These are phyloP conservation scores for Lophius piscatorius DNA, from an alignment of 2,113 vertebrate genomes.

Conservation along the genomic window DNA sequence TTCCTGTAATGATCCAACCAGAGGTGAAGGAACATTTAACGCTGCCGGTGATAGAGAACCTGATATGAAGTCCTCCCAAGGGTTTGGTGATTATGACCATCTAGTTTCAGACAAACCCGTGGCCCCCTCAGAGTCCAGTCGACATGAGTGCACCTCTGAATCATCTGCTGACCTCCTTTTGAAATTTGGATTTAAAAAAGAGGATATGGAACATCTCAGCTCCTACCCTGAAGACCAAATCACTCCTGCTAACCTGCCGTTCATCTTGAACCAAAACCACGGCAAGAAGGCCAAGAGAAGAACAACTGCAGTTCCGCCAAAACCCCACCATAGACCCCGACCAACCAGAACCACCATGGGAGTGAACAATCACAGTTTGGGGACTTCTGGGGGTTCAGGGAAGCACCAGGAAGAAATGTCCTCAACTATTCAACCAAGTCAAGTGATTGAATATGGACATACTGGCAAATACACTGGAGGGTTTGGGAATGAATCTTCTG, in stretches of 20 bases:
- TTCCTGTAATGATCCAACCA: conserved; percentile 32
- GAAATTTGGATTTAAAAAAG: conserved; percentile 91
- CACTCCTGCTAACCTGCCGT: conserved; percentile 91
- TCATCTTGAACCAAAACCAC: conserved; percentile 90
- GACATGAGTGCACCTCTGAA: conserved; percentile 86
- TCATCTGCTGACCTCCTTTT: conserved; percentile 90
- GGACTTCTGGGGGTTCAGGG: background rate
- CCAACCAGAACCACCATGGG: background rate
- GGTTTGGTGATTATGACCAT: conserved; percentile 45
- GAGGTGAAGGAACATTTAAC: background rate
- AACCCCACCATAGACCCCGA: conserved; percentile 15
- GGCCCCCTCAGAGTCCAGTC: conserved; percentile 32
- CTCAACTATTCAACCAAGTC: conserved; percentile 75
- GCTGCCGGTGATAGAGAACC: background rate
- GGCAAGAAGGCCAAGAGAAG: conserved; percentile 84
- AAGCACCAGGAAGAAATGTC: background rate
- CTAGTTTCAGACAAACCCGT: background rate
- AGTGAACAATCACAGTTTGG: background rate
- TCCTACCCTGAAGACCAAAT: conserved; percentile 92
- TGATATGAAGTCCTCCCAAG: conserved; percentile 37
- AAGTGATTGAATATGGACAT: conserved; percentile 95
- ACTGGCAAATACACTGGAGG: conserved; percentile 85
- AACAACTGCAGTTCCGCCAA: conserved; percentile 31
- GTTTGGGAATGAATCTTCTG: conserved; percentile 67
- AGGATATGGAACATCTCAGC: conserved; percentile 91